A percentile compares a stretch with the other conserved stretches of the same genome.
Evolutionary conservation across 2,888 invertebrate genomes (phyloP).

Genomic region (Capitulum mitella): DNA sequence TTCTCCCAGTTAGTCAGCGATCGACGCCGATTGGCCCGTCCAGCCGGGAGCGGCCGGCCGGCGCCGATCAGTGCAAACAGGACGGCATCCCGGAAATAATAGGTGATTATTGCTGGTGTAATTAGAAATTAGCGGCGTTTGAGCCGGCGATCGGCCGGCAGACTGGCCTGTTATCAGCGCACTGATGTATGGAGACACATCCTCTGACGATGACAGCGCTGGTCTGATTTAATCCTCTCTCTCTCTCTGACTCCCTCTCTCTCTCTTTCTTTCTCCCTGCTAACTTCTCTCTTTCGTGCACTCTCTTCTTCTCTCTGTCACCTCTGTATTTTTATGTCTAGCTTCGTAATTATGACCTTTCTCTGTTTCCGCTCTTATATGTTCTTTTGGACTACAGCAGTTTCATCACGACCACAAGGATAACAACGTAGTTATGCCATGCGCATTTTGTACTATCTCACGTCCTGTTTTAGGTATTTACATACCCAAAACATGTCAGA

Average conservation of each 20-base stretch:
- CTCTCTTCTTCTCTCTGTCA: not conserved
- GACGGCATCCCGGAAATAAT: not conserved
- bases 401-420: too few relatives aligned
- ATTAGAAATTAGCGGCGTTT: not conserved
- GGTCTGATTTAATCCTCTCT: not conserved
- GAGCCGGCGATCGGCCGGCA: not conserved
- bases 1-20: not conserved
- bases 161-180: not conserved
- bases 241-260: not conserved
- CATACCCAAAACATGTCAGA: too few relatives aligned
- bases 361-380: not conserved
- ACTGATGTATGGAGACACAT: conserved; percentile 6
- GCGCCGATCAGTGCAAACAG: not conserved
- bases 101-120: conserved; percentile 16
- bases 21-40: not conserved
- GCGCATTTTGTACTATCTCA: too few relatives aligned
- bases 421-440: too few relatives aligned
- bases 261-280: not conserved
- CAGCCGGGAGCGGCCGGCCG: not conserved
- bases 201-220: not conserved
- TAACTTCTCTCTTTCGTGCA: not conserved
- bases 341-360: not conserved
- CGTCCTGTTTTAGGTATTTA: too few relatives aligned
- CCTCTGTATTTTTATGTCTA: not conserved
- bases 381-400: too few relatives aligned